These are phyloP conservation scores for Hydropsyche tenuis DNA, from an alignment of 1,140 invertebrate genomes.

Conservation along the genomic window DNA sequence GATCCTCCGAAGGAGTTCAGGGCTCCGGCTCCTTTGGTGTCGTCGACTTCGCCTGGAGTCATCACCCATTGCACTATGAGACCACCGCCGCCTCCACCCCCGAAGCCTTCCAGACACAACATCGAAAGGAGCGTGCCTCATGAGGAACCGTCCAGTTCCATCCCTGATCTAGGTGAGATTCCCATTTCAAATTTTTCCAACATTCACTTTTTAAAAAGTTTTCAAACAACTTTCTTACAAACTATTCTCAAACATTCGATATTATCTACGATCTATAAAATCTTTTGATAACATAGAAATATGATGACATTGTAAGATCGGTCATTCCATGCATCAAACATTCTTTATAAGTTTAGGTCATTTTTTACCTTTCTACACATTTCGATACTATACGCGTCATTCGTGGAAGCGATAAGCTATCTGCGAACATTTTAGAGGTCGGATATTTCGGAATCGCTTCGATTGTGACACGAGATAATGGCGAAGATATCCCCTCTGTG, in stretches of 20 bases:
- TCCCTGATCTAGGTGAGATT: constrained; percentile 81
- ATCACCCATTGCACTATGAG: constrained; percentile 63
- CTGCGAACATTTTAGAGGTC: constrained; percentile 30
- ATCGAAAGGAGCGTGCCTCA: constrained; percentile 58
- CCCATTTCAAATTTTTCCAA: neutral
- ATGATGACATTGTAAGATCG: too few relatives aligned
- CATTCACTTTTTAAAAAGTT: too few relatives aligned
- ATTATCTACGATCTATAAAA: too few relatives aligned
- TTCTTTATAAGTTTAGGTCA: too few relatives aligned
- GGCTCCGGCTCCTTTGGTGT: constrained; percentile 52
- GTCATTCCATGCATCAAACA: too few relatives aligned
- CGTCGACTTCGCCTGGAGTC: constrained; percentile 54
- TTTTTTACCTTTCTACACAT: too few relatives aligned
- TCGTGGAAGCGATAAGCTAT: constrained; percentile 25
- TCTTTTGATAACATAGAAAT: too few relatives aligned
- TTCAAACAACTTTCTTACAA: too few relatives aligned
- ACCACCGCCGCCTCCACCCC: constrained; percentile 65
- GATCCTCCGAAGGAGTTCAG: constrained; percentile 59
- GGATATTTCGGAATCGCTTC: constrained; percentile 23
- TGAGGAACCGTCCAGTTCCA: constrained; percentile 83
- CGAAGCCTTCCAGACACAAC: constrained; percentile 57
- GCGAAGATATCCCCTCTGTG: neutral
- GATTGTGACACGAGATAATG: constrained; percentile 32
- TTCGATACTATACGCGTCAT: too few relatives aligned
- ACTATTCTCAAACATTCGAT: too few relatives aligned